phyloP scores from a whole-genome alignment of 2,888 invertebrate species.

The Lissonota sp. region DNA sequence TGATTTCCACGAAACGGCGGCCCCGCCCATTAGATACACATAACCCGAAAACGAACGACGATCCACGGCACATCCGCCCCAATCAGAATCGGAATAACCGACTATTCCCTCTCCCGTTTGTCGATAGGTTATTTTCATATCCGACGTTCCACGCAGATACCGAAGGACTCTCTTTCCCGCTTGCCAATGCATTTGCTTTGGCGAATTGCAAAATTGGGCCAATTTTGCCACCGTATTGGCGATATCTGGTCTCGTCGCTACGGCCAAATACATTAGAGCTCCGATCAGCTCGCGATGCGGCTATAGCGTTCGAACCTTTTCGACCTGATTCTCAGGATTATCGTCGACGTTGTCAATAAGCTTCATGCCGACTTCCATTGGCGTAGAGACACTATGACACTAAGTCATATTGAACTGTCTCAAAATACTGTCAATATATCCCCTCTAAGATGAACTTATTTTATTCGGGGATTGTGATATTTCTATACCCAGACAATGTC shows the following conservation, averaged over 20 bases:
- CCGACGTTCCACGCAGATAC: conserved; percentile 24
- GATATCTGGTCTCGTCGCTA: no score
- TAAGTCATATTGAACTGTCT: conserved; percentile 30
- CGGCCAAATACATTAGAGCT: no score
- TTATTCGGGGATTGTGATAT: conserved; percentile 9
- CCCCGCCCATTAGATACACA: conserved; percentile 45
- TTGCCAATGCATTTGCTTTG: conserved; percentile 13
- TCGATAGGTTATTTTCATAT: conserved; percentile 10
- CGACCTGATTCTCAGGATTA: neutral
- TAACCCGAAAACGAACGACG: conserved; percentile 13
- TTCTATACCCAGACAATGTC: conserved; percentile 44
- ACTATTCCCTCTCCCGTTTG: neutral
- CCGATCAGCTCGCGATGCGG: conserved; percentile 40
- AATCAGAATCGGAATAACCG: conserved; percentile 18
- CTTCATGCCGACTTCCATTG: conserved; percentile 38
- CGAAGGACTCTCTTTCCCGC: conserved; percentile 32
- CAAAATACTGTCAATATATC: conserved; percentile 20
- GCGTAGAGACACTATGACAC: conserved; percentile 33
- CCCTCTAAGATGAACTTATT: conserved; percentile 4
- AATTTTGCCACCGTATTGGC: conserved; percentile 18
- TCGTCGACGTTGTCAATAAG: neutral
- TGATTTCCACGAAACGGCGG: conserved; percentile 46
- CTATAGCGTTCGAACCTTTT: no score
- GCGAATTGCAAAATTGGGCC: conserved; percentile 31
- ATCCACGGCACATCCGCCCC: conserved; percentile 11